phyloP scores from a whole-genome alignment of 2,113 vertebrate species.

The Uria lomvia region DNA sequence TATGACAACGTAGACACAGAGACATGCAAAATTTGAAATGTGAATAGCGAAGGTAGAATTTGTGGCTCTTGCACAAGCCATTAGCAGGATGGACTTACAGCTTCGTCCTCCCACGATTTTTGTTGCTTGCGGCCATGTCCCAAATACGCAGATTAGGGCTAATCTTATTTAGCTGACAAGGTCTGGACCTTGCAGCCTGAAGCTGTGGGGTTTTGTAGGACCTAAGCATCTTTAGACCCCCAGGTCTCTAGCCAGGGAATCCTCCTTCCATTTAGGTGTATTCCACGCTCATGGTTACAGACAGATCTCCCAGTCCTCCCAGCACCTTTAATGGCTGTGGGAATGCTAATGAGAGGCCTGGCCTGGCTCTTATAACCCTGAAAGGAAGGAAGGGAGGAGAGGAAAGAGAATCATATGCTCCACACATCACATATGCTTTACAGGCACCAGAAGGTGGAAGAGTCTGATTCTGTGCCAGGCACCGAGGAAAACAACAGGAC shows the following conservation, averaged over 20 bases:
- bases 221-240: background rate
- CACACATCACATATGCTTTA: background rate
- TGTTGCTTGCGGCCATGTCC: background rate
- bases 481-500: background rate
- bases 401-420: background rate
- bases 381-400: conserved; percentile 47
- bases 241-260: background rate
- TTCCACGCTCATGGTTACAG: background rate
- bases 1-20: background rate
- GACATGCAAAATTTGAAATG: background rate
- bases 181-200: background rate
- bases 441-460: background rate
- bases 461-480: background rate
- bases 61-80: background rate
- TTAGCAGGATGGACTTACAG: background rate
- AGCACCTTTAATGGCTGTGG: background rate
- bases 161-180: background rate
- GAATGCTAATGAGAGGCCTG: background rate
- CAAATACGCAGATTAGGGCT: background rate
- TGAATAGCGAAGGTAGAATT: background rate
- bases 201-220: background rate
- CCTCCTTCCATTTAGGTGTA: background rate
- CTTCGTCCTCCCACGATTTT: background rate
- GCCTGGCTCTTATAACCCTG: background rate
- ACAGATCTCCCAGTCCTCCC: background rate